These are phyloP conservation scores for Pollenia labialis DNA, from an alignment of 2,888 invertebrate species.

Conservation along the genomic window DNA sequence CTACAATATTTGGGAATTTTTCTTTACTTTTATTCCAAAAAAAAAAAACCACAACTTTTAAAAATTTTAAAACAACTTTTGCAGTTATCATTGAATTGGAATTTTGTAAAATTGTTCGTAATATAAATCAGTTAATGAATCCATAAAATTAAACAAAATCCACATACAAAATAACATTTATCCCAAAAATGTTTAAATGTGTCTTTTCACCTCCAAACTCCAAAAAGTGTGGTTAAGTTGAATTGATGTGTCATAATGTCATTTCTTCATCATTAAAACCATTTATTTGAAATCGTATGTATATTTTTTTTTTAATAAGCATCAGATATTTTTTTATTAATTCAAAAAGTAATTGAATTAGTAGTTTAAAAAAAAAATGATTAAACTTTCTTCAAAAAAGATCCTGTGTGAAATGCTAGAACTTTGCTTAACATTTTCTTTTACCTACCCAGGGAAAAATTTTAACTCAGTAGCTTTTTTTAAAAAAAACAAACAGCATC, in stretches of 20 bases:
- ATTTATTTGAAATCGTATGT: constrained; percentile 33
- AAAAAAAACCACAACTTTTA: constrained; percentile 2
- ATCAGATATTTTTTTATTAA: no score
- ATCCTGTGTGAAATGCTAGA: no score
- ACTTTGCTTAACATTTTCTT: no score
- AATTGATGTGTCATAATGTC: constrained; percentile 36
- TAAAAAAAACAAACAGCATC: neutral
- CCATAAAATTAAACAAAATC: constrained; percentile 34
- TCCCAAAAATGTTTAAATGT: constrained; percentile 12
- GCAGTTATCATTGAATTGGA: constrained; percentile 75
- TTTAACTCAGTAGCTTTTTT: no score
- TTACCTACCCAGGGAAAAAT: no score
- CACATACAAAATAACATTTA: neutral
- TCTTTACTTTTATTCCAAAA: constrained; percentile 48
- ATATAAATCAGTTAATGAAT: constrained; percentile 65
- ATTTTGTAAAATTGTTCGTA: constrained; percentile 72
- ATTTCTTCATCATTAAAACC: constrained; percentile 18
- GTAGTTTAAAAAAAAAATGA: neutral
- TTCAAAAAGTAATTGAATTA: no score
- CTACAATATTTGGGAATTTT: constrained; percentile 46
- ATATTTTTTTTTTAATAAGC: neutral
- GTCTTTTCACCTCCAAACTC: neutral
- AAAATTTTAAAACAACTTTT: constrained; percentile 6
- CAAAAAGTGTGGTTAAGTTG: neutral
- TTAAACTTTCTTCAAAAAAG: neutral